These are phyloP conservation scores for Pelecanoides urinatrix DNA, from an alignment of 2,113 vertebrate species.

Conservation along the genomic window DNA sequence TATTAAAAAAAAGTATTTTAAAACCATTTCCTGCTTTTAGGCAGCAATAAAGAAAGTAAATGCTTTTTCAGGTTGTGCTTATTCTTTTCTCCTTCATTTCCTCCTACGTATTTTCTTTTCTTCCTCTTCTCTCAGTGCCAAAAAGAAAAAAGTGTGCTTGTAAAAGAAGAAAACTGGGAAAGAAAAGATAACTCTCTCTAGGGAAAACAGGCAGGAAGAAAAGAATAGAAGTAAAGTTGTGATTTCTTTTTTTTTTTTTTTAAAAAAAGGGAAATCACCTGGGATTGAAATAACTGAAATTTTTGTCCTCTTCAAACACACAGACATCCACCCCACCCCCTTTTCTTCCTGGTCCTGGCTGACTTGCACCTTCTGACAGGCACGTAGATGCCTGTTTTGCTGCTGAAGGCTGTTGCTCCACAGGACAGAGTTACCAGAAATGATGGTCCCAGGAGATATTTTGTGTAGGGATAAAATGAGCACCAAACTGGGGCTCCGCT, in stretches of 20 bases:
- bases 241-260: not conserved
- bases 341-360: not conserved
- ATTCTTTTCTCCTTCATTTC: not conserved
- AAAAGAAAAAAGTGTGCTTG: not conserved
- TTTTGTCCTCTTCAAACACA: not conserved
- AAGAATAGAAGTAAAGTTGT: not conserved
- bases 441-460: not conserved
- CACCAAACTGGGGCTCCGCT: fast-evolving
- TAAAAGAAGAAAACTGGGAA: not conserved
- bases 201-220: not conserved
- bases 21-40: not conserved
- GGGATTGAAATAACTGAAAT: not conserved
- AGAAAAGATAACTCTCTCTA: not conserved
- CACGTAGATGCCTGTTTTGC: not conserved
- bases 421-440: not conserved
- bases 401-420: not conserved
- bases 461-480: fast-evolving
- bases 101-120: not conserved
- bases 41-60: not conserved
- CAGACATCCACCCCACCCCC: not conserved
- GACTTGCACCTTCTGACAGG: not conserved
- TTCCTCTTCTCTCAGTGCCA: not conserved
- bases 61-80: not conserved
- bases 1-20: not conserved
- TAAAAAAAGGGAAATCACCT: not conserved